Evolutionary conservation across 2,888 invertebrate species (phyloP).

Genomic region (Gastracanthus pulcherrimus): DNA sequence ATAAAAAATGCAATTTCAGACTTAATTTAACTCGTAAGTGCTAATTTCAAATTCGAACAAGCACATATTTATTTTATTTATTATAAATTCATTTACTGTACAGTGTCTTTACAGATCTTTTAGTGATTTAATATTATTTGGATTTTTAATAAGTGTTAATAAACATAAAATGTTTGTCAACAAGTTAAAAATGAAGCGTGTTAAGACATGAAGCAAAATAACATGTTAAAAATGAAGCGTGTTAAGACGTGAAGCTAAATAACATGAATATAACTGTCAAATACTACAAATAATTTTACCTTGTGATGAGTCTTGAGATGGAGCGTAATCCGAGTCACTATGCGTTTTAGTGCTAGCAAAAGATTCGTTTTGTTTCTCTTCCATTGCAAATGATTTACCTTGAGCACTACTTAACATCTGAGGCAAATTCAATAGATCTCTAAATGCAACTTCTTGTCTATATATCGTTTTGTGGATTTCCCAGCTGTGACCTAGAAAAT

Average conservation of each 20-base stretch:
- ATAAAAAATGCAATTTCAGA: neutral
- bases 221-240: neutral
- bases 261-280: neutral
- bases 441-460: neutral
- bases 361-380: neutral
- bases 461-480: neutral
- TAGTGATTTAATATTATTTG: too few relatives aligned
- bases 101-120: too few relatives aligned
- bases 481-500: neutral
- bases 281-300: neutral
- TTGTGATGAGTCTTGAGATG: neutral
- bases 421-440: neutral
- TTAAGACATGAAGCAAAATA: neutral
- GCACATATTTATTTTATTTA: too few relatives aligned
- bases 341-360: neutral
- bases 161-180: too few relatives aligned
- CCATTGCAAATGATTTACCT: neutral
- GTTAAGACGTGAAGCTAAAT: neutral
- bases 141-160: too few relatives aligned
- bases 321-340: neutral
- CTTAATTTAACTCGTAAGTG: too few relatives aligned
- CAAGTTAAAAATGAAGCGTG: too few relatives aligned
- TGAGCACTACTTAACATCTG: neutral
- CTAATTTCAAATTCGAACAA: too few relatives aligned
- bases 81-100: too few relatives aligned